Evolutionary conservation across 2,113 vertebrate genomes (phyloP), one percentile per base, ranked within the genome.

Genomic region (Willisornis vidua): DNA sequence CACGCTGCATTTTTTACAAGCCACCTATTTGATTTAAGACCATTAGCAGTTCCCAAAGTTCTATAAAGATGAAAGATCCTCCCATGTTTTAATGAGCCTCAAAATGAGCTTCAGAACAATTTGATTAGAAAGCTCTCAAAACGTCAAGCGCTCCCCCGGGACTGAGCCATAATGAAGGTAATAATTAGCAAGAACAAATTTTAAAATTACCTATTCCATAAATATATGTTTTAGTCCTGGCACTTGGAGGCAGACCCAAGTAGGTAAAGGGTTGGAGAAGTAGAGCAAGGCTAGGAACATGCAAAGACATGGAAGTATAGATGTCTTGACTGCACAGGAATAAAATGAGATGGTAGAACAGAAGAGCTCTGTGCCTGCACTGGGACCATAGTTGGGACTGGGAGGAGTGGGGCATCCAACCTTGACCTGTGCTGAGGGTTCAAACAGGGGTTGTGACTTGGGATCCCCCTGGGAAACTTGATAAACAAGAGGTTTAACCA

Each of bases 171-270:
- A 96, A 94, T 85, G 86, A 94, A 96, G 82, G 90, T 70, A 97
- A 94, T 96, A 96, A 97, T 97, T 97, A 97, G 80, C 41, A 49
- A 90, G 84, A 96, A 75, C 90, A 93, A 88, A 96, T 94, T 86
- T 87, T 76, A 71, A 91, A 96, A 96, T 83, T 14, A 78, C 79
- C 83, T 88, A 41, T 90, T 91, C 93, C 93, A 93, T 84, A 91
- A 96, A 96, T 94, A 91, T 31, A 84, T 57, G 45, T 73, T 95
- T 95, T 85, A 95, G 24, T 92, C 12, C 14, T 55, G 55, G 24
- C 88, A 74, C 67, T 41, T 1, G 28, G 59, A 94, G 59, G 59
- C 37, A 17, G 23, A 89, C 39, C 59, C 79, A 95, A 84, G 85
- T 23, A 74, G 75, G 88, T 59, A 67, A 94, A 96, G 82, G 92